Evolutionary conservation across 1,140 invertebrate genomes (phyloP).

Genomic region (Helicoverpa zea): DNA sequence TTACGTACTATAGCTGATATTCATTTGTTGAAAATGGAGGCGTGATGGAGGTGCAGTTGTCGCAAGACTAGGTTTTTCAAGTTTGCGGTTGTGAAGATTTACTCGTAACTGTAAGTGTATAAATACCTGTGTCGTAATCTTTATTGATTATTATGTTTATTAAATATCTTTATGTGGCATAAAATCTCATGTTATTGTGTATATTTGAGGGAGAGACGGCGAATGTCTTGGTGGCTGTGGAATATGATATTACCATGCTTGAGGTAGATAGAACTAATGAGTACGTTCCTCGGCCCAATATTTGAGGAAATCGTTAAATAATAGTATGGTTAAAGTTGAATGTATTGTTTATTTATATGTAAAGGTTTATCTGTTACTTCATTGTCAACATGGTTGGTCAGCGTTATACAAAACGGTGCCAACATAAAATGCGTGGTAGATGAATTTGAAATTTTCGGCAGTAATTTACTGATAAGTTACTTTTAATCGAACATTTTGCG

Average conservation of each 20-base stretch:
- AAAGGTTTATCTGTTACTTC: conserved; percentile 45
- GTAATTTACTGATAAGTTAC: conserved; percentile 12
- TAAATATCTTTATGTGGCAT: conserved; percentile 57
- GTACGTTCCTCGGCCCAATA: conserved; percentile 13
- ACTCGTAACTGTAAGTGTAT: conserved; percentile 71
- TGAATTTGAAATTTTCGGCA: neutral
- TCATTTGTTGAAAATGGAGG: conserved; percentile 86
- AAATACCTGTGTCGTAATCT: conserved; percentile 71
- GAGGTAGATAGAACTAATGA: conserved; percentile 46
- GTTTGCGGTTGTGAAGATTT: conserved; percentile 77
- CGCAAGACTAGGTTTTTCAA: conserved; percentile 78
- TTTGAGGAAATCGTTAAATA: conserved; percentile 13
- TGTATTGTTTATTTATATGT: conserved; percentile 23
- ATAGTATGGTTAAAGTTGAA: neutral
- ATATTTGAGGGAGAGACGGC: conserved; percentile 86
- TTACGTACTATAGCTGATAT: conserved; percentile 62
- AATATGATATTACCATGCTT: conserved; percentile 70
- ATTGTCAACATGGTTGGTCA: conserved; percentile 63
- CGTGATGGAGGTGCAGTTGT: conserved; percentile 81
- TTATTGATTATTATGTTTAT: conserved; percentile 60
- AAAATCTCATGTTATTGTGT: conserved; percentile 66
- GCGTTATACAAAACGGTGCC: conserved; percentile 62
- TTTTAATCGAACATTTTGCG: neutral
- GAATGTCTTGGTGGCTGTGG: conserved; percentile 70
- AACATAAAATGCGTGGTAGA: conserved; percentile 48